Evolutionary conservation across 2,888 invertebrate genomes (phyloP).

Genomic region (Drosophila anomalata): DNA sequence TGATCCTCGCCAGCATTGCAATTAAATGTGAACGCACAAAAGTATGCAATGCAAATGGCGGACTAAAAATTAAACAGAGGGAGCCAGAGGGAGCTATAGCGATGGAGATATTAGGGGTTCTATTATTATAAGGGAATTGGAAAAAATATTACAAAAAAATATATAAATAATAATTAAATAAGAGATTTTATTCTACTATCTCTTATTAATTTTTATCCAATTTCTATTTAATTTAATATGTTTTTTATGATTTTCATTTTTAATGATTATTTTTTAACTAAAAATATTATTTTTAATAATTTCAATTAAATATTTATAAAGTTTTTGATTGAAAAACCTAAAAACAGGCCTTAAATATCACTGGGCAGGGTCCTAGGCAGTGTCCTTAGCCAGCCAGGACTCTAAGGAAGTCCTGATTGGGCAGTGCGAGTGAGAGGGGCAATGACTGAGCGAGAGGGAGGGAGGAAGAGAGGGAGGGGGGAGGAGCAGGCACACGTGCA

Average conservation of each 20-base stretch:
- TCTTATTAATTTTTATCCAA: no score
- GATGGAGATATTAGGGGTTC: no score
- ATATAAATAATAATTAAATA: no score
- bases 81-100: not conserved
- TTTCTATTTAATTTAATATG: not conserved
- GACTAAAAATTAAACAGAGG: constrained; percentile 38
- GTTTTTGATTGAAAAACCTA: no score
- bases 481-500: constrained; percentile 31
- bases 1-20: constrained; percentile 50
- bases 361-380: constrained; percentile 1
- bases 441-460: not conserved
- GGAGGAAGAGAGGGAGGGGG: not conserved
- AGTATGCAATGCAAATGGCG: constrained; percentile 64
- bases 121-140: no score
- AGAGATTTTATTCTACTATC: no score
- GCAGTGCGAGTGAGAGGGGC: not conserved
- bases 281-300: not conserved
- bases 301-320: no score
- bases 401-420: not conserved
- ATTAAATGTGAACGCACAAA: constrained; percentile 67
- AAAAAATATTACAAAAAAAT: no score
- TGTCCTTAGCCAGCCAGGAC: not conserved
- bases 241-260: no score
- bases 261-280: no score
- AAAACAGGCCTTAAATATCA: not conserved